Base-by-base conservation (phyloP, 2,113 vertebrate species). In the Lathamus discolor region DNA sequence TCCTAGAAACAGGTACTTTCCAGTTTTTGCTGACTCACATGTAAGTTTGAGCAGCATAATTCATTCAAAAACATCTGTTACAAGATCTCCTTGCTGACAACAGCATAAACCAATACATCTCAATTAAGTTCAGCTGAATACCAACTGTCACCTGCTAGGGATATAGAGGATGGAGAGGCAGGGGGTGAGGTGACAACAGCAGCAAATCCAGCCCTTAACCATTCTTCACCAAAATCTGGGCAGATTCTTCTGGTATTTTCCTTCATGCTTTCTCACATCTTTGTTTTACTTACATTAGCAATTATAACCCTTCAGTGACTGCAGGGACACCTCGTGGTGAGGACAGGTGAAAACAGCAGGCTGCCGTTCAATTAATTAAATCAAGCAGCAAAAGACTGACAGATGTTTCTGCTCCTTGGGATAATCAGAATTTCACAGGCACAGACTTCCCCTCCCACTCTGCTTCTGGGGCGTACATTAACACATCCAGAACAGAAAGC, bases 271-370 rank as follows among this genome's bases (percentile, higher is more conserved):
- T 77, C 76, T 29, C 85, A 35, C 25, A 49, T 74, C 44, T 83
- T 62, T 57, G 46, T 87, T 96, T 92, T 72, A 81, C 64, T 93
- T 64, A 20, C 17, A 59, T 33, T 81, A 89, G 31, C 84, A 90
- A 62, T 28, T 52, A n/a, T 28, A 87, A 84, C 81, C 79, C 81
- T 82, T 69, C 61, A 67, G 52, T 96, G 90, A 80, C 95, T 97
- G 83, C 52, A 94, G 96, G 85, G 96, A 94, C 96, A 96, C 91
- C 95, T 97, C 64, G 90, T 92, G 96, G 96, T 76, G 92, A 96
- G 79, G 63, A 80, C 67, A 93, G 90, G 91, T 89, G 92, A 90
- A 77, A 91, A 80, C 84, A 95, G 95, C 79, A 84, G 67, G 79
- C 80, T 92, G 70, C 37, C 25, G 17, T 88, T 92, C 83, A 70